A percentile compares a stretch with the other conserved stretches of the same genome.
Evolutionary conservation across 2,113 vertebrate species (phyloP).

Genomic region (Melanotaenia duboulayi): DNA sequence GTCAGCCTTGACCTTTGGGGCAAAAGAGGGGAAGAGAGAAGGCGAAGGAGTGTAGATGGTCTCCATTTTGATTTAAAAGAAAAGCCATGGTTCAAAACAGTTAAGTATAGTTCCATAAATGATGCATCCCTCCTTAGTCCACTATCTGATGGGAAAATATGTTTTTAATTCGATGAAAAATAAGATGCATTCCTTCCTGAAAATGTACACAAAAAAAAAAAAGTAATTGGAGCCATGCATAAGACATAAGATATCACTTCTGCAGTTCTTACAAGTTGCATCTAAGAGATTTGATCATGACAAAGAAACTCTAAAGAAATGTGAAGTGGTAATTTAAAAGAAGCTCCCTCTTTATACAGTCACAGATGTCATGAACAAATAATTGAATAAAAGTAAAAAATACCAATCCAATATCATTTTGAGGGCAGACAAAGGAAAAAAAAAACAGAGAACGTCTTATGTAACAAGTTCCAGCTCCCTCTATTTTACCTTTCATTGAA

Average conservation of each 20-base stretch:
- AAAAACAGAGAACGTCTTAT: slow-evolving; percentile 24
- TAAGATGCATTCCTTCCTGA: not conserved
- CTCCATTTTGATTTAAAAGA: slow-evolving; percentile 44
- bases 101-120: slow-evolving; percentile 2
- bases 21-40: slow-evolving; percentile 31
- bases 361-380: slow-evolving; percentile 14
- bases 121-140: not conserved
- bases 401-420: not conserved
- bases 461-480: slow-evolving; percentile 18
- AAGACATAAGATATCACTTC: not conserved
- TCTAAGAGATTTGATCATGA: not conserved
- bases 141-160: slow-evolving; percentile 21
- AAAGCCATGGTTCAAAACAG: slow-evolving; percentile 28
- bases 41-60: slow-evolving; percentile 26
- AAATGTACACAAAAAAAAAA: not conserved
- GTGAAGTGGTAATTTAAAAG: slow-evolving; percentile 1
- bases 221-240: not conserved
- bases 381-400: slow-evolving; percentile 5
- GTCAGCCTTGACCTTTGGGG: slow-evolving; percentile 66
- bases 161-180: slow-evolving; percentile 11
- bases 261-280: not conserved
- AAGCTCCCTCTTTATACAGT: not conserved
- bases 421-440: slow-evolving; percentile 2
- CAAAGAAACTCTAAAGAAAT: not conserved
- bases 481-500: not conserved